Evolutionary conservation across 2,797 vertebrate genomes (phyloP).

Genomic region (Sebastes trivittatus): DNA sequence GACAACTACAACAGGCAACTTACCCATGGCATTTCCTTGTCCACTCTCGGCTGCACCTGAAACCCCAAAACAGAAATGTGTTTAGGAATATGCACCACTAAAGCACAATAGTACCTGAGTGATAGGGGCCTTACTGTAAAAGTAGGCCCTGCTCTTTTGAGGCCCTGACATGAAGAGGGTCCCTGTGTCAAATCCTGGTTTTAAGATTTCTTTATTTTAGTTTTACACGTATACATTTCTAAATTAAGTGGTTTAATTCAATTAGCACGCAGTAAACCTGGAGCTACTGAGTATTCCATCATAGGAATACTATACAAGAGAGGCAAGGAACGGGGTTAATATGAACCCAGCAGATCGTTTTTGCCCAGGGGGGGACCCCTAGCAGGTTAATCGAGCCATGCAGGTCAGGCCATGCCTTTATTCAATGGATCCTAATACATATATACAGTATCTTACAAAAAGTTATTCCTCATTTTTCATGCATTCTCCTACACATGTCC

Average conservation of each 20-base stretch:
- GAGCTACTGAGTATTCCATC: not conserved
- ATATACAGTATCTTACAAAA: too few relatives aligned
- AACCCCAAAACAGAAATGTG: too few relatives aligned
- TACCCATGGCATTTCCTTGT: not conserved
- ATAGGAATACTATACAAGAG: not conserved
- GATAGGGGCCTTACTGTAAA: not conserved
- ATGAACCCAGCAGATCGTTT: not conserved
- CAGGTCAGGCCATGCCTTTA: not conserved
- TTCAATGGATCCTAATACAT: too few relatives aligned
- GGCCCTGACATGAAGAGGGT: not conserved
- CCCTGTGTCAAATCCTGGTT: not conserved
- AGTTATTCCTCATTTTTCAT: too few relatives aligned
- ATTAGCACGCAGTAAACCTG: not conserved
- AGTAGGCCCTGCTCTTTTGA: not conserved
- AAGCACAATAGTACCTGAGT: not conserved
- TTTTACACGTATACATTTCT: too few relatives aligned
- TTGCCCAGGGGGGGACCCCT: too few relatives aligned
- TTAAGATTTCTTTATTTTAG: not conserved
- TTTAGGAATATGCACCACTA: not conserved
- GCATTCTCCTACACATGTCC: too few relatives aligned
- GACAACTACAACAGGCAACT: too few relatives aligned
- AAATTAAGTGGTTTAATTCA: not conserved
- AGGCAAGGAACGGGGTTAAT: not conserved
- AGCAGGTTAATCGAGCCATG: not conserved
- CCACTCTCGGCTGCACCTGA: too few relatives aligned